Base-by-base conservation (phyloP, 1,140 invertebrate genomes). In the Drosophila rhopaloa region DNA sequence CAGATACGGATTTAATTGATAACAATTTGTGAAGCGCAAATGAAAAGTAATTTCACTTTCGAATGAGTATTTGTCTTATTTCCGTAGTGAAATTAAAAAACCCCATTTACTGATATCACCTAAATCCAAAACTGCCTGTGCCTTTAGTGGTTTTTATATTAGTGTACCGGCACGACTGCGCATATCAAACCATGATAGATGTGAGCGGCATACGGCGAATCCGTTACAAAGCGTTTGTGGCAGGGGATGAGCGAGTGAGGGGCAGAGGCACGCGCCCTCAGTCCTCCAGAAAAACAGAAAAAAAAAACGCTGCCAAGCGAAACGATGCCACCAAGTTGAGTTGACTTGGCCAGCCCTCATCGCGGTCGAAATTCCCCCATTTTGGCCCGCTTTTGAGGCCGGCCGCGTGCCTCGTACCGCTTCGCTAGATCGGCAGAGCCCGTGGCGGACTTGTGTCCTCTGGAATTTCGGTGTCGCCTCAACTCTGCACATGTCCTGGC, bases 151-250 rank as follows among this genome's bases (percentile, higher is more conserved):
- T 32, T 32, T 32, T 32, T 32, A 32, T 32, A 1, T 57, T 57
- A 63, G 60, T 68, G 60, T 32, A 27, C 8, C 46, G 63, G 27
- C 41, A 44, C 74, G 79, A 78, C 63, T 82, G 71, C 66, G 78
- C 83, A 82, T 88, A 88, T 88, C 83, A 73, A 82, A 88, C 60
- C 35, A 66, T 88, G 83, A 86, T 88, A 81, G 72, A 88, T 88
- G 83, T 38, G 44, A 78, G 63, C 54, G 76, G 81, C 84, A 89
- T 89, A 89, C 80, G 84, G 84, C 70, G 84, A 89, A 89, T 89
- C 84, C 84, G 84, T 88, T 88, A 88, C 84, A 80, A 80, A 70
- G 55, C 35, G 24, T 24, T 24, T 24, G 24, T 24, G 65, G 53
- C 44, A 29, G 63, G 48, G 27, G 27, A 44, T 16, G 37, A 48